Conservation (phyloP, 2,888 invertebrate species). For the Pollenia amentaria region DNA sequence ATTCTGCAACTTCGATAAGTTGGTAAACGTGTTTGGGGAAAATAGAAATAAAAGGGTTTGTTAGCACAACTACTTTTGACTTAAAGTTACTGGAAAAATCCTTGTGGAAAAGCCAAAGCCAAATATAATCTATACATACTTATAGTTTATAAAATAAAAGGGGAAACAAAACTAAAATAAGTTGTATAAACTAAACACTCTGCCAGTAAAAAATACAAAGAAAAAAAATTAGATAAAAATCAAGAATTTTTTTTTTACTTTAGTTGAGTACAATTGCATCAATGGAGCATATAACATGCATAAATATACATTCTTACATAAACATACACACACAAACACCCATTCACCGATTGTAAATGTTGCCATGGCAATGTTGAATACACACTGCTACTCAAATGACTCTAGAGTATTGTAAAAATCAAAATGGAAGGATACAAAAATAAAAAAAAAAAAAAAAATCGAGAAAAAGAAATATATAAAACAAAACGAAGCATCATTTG, state of each 20-base stretch:
- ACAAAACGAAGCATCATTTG: slow-evolving; percentile 61
- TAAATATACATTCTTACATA: slow-evolving; percentile 45
- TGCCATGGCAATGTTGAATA: slow-evolving; percentile 61
- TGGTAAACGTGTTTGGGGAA: slow-evolving; percentile 53
- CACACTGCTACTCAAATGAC: slow-evolving; percentile 68
- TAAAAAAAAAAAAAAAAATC: background rate
- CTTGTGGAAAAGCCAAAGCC: slow-evolving; percentile 61
- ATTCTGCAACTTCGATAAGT: slow-evolving; percentile 40
- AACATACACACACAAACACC: background rate
- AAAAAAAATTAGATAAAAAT: slow-evolving; percentile 54
- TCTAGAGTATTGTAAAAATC: slow-evolving; percentile 67
- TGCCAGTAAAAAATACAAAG: slow-evolving; percentile 41
- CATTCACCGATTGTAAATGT: slow-evolving; percentile 31
- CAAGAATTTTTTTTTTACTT: slow-evolving; percentile 33
- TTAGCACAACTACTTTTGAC: slow-evolving; percentile 62
- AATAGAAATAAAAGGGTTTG: slow-evolving; percentile 52
- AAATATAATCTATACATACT: slow-evolving; percentile 45
- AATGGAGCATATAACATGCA: slow-evolving; percentile 62
- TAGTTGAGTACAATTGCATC: slow-evolving; percentile 58
- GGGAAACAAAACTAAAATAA: slow-evolving; percentile 33
- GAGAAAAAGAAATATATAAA: slow-evolving; percentile 16
- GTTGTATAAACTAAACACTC: slow-evolving; percentile 52
- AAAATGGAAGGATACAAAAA: slow-evolving; percentile 45
- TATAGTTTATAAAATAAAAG: slow-evolving; percentile 45
- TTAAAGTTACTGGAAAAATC: slow-evolving; percentile 58